Percentiles rank a stretch among this genome's conserved stretches.
Evolutionary conservation across 2,888 invertebrate species (phyloP).

Genomic region (Blastobasis adustella): DNA sequence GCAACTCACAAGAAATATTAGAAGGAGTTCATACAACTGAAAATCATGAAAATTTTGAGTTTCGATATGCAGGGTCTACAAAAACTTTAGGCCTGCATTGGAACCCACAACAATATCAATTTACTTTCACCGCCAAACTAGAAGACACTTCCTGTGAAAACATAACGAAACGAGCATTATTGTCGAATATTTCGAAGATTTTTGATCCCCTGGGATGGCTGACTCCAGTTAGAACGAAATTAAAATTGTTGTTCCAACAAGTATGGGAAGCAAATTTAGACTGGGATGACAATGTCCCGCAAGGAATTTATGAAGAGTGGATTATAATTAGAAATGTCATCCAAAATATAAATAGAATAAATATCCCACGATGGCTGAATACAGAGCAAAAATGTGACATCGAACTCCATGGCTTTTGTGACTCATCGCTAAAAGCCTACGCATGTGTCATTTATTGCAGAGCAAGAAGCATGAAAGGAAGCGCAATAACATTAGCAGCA

Average conservation of each 20-base stretch:
- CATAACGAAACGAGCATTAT: neutral
- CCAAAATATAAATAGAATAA: neutral
- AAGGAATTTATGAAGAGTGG: constrained; percentile 6
- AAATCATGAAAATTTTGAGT: neutral
- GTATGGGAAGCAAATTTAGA: neutral
- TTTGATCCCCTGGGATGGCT: too few relatives aligned
- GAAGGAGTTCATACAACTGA: neutral
- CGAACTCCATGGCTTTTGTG: constrained; percentile 11
- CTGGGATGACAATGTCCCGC: constrained; percentile 10
- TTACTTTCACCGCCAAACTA: neutral
- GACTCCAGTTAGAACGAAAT: too few relatives aligned
- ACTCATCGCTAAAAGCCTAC: constrained; percentile 6
- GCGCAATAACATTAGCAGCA: constrained; percentile 2
- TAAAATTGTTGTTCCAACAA: constrained; percentile 6
- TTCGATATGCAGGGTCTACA: constrained; percentile 1
- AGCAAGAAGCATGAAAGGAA: neutral
- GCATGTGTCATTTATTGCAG: constrained; percentile 10
- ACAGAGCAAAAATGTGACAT: neutral
- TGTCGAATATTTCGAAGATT: constrained; percentile 6
- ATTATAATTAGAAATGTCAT: constrained; percentile 2
- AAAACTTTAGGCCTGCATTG: constrained; percentile 11
- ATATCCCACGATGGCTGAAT: constrained; percentile 3
- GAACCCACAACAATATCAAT: constrained; percentile 6
- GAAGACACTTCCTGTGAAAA: neutral
- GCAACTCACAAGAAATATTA: constrained; percentile 4